phyloP scores from a whole-genome alignment of 1,140 invertebrate species.

The Drosophila tsacasi region DNA sequence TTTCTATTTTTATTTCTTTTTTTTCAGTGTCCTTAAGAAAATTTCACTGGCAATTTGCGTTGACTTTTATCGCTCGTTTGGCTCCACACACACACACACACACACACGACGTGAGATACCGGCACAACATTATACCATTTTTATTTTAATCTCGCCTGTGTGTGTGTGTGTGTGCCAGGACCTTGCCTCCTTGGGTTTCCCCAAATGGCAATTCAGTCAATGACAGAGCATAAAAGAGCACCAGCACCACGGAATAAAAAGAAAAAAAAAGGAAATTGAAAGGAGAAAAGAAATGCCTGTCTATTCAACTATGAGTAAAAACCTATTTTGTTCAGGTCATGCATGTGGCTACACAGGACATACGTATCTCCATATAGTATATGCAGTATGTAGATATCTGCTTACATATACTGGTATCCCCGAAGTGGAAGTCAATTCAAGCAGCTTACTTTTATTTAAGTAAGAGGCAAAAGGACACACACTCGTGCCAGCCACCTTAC shows the following conservation, averaged over 20 bases:
- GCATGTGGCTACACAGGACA: conserved; percentile 35
- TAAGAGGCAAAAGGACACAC: conserved; percentile 42
- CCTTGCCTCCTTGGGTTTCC: conserved; percentile 32
- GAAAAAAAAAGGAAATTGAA: background rate
- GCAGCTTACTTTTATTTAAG: conserved; percentile 75
- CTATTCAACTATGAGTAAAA: conserved; percentile 72
- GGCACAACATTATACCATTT: conserved; percentile 49
- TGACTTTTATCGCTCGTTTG: conserved; percentile 50
- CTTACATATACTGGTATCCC: background rate
- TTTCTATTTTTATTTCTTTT: background rate
- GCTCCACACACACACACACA: conserved; percentile 26
- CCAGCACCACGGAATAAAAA: conserved; percentile 4
- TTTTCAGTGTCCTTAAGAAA: background rate
- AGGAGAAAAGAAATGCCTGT: conserved; percentile 53
- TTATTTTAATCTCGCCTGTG: conserved; percentile 53
- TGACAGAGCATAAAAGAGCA: conserved; percentile 66
- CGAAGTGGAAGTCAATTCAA: conserved; percentile 73
- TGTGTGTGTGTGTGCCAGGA: conserved; percentile 7
- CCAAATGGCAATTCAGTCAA: conserved; percentile 72
- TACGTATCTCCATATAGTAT: conserved; percentile 13
- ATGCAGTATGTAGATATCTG: background rate
- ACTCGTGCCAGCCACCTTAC: background rate
- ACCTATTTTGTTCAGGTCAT: conserved; percentile 67
- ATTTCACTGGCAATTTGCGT: conserved; percentile 55
- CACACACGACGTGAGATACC: background rate